Evolutionary conservation across 2,113 vertebrate species (phyloP), one percentile per base, ranked within the genome.

Genomic region (Xiphophorus couchianus): DNA sequence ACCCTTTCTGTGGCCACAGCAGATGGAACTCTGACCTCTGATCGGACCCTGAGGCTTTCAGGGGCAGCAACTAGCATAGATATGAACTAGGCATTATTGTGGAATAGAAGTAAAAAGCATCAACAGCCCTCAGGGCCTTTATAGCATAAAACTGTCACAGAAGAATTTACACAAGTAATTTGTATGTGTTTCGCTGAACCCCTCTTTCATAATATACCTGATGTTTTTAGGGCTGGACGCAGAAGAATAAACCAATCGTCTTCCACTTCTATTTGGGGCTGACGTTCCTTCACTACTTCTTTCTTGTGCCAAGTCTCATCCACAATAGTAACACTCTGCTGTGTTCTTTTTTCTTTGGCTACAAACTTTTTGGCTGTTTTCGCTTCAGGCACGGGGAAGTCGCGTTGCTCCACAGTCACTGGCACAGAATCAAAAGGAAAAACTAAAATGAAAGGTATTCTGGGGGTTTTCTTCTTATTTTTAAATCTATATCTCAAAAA

Each of bases 181-280:
- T 30, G 13, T 63, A n/a, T 5, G 30, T 62, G 7, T 29, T 30
- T 17, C 68, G 11, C 48, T n/a, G 37, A 44, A 65, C 14, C 9
- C 29, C n/a, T 12, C 9, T 31, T 61, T 28, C 51, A 19, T 22
- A 33, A 39, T 75, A 58, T 93, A 95, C 93, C 91, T 90, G 82
- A 82, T 86, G 78, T 81, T 80, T 87, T 88, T 54, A 68, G 33
- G 44, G 84, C 48, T 70, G 82, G 71, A 74, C 86, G 83, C 67
- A 87, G 77, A 62, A 79, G 78, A 31, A 62, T 72, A 72, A 82
- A 93, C 92, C 92, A 93, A 69, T 90, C 85, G 72, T 93, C 90
- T 1, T 92, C 88, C 69, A 91, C 27, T 25, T 89, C 65, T 77
- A 66, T 88, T 48, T 69, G 67, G n/a, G 69, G 62, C 39, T 77